Evolutionary conservation across 2,113 vertebrate species (phyloP).

Genomic region (Tonatia bakeri): DNA sequence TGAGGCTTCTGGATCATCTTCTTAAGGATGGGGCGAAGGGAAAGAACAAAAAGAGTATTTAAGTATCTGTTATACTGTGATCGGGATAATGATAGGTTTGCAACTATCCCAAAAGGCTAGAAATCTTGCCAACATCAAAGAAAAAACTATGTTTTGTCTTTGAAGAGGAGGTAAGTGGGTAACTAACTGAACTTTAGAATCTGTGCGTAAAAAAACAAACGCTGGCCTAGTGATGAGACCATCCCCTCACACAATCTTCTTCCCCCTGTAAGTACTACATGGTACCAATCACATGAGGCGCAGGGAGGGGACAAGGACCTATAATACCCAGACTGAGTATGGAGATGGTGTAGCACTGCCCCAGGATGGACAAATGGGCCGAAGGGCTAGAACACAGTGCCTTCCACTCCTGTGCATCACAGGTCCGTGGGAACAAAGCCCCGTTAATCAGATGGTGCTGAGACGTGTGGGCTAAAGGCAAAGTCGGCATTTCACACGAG

Average conservation of each 20-base stretch:
- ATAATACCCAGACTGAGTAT: not conserved
- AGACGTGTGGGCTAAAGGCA: not conserved
- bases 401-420: not conserved
- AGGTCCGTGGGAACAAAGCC: not conserved
- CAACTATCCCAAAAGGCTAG: not conserved
- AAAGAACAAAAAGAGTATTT: constrained; percentile 11
- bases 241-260: not conserved
- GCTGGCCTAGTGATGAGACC: not conserved
- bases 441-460: not conserved
- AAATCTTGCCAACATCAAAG: not conserved
- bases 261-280: not conserved
- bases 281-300: not conserved
- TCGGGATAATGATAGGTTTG: constrained; percentile 9
- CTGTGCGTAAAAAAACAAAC: not conserved
- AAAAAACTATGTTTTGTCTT: constrained; percentile 23
- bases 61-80: constrained; percentile 8
- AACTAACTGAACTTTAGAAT: constrained; percentile 28
- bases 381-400: not conserved
- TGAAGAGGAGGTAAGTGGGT: not conserved
- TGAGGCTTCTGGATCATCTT: not conserved
- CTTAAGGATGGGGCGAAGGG: not conserved
- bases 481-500: not conserved
- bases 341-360: not conserved
- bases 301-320: not conserved
- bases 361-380: not conserved